phyloP scores from a whole-genome alignment of 2,113 vertebrate species.

The Sylvia atricapilla region DNA sequence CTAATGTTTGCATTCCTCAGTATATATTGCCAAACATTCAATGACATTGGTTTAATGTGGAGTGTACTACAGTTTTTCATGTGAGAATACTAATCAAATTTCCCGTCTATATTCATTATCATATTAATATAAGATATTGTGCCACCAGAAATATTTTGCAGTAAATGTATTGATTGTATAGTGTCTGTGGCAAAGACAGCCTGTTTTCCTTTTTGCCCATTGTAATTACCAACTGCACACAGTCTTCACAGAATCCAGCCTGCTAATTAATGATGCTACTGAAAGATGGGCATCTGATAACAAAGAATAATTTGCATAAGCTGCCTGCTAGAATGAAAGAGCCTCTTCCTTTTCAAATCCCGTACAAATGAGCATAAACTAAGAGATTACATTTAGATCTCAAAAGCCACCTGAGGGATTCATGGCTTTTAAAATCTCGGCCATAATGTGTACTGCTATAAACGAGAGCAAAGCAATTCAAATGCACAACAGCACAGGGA shows the following conservation, averaged over 20 bases:
- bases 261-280: neutral
- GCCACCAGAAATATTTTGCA: neutral
- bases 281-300: slow-evolving; percentile 14
- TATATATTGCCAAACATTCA: neutral
- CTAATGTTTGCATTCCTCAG: neutral
- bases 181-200: neutral
- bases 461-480: slow-evolving; percentile 1
- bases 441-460: neutral
- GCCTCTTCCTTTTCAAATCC: neutral
- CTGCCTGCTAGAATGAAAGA: slow-evolving; percentile 4
- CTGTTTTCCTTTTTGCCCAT: neutral
- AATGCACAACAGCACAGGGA: neutral
- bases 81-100: neutral
- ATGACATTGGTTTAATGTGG: neutral
- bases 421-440: neutral
- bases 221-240: neutral
- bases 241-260: neutral
- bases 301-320: slow-evolving; percentile 18
- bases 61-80: neutral
- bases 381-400: slow-evolving; percentile 9
- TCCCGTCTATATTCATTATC: neutral
- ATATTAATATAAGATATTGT: neutral
- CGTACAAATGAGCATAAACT: neutral
- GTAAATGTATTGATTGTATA: neutral
- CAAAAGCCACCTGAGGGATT: slow-evolving; percentile 10